phyloP scores from a whole-genome alignment of 2,113 vertebrate genomes.

The Sylvia atricapilla region DNA sequence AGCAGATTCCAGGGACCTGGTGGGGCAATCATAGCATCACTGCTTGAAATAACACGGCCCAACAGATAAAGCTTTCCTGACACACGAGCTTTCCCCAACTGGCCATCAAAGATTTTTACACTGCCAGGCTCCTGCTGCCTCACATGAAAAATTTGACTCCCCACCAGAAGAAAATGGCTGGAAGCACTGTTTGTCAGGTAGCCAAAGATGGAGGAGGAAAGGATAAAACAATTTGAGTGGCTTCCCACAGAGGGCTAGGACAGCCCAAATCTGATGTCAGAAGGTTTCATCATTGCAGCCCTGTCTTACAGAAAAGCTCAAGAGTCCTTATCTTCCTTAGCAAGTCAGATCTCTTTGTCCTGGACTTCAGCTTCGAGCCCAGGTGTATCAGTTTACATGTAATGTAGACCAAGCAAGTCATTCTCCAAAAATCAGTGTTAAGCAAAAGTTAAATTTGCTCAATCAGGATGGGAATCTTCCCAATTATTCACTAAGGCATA shows the following conservation, averaged over 20 bases:
- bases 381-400: neutral
- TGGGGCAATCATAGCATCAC: neutral
- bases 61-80: neutral
- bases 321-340: neutral
- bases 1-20: neutral
- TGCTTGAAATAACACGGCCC: neutral
- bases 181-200: neutral
- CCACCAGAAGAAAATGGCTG: neutral
- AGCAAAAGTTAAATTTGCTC: neutral
- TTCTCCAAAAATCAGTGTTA: neutral
- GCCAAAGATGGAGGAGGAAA: neutral
- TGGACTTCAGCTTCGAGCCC: neutral
- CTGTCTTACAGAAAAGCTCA: neutral
- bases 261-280: neutral
- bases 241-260: neutral
- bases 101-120: neutral
- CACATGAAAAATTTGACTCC: neutral
- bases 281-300: neutral
- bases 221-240: neutral
- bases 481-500: neutral
- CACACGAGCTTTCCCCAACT: neutral
- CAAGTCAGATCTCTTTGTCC: neutral
- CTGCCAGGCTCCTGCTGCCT: constrained; percentile 13
- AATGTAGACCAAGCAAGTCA: neutral
- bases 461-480: neutral